phyloP scores from a whole-genome alignment of 64 coral and sea anemone species.

The Porites australiensis region DNA sequence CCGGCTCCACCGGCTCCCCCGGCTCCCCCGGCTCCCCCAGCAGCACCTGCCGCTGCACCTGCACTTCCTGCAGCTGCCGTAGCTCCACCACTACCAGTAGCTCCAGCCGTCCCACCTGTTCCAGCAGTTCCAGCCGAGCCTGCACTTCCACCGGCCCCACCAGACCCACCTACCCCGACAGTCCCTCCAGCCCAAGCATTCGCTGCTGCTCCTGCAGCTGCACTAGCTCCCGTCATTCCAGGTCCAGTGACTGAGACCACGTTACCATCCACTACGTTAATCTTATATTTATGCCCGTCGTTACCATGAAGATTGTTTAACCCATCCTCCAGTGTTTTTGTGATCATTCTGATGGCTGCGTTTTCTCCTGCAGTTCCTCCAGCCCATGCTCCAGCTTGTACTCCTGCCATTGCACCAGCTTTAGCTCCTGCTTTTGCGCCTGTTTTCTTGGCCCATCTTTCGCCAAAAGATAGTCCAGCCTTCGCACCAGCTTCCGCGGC shows the following conservation, averaged over 20 bases:
- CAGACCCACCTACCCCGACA: not conserved
- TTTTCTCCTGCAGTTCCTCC: constrained; percentile 72
- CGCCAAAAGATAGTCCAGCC: constrained; percentile 12
- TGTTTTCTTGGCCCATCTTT: not conserved
- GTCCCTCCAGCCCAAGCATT: not conserved
- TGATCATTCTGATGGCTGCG: constrained; percentile 36
- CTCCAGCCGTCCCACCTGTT: not conserved
- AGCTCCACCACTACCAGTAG: not conserved
- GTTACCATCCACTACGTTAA: not conserved
- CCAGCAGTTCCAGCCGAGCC: not conserved
- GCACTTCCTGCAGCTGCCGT: not conserved
- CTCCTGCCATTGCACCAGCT: constrained; percentile 70
- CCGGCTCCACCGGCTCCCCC: not conserved
- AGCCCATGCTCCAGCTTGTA: constrained; percentile 43
- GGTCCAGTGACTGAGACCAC: not conserved
- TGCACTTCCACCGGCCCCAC: too few species aligned
- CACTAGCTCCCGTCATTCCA: not conserved
- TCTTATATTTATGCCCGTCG: not conserved
- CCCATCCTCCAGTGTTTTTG: constrained; percentile 17
- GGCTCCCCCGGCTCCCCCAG: not conserved
- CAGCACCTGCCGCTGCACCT: not conserved
- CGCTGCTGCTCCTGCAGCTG: not conserved
- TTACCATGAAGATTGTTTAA: constrained; percentile 38
- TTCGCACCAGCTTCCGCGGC: constrained; percentile 32
- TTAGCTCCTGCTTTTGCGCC: constrained; percentile 42